phyloP scores from a whole-genome alignment of 2,888 invertebrate species.

The Silvanus unidentatus region DNA sequence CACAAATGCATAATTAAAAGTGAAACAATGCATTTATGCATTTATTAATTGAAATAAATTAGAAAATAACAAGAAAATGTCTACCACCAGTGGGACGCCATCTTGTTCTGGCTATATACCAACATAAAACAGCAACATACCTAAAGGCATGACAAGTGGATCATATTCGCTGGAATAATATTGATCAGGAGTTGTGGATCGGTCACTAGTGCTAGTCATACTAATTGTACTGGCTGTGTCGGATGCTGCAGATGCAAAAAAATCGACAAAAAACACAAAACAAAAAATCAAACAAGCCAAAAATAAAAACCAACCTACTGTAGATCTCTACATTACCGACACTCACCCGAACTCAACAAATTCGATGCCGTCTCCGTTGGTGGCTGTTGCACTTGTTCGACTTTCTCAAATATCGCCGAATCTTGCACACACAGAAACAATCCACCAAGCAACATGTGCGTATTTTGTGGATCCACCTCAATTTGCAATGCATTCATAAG shows the following conservation, averaged over 20 bases:
- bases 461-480: conserved; percentile 79
- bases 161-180: conserved; percentile 31
- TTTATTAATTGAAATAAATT: no score
- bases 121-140: conserved; percentile 38
- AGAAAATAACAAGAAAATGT: no score
- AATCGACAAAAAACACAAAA: not conserved
- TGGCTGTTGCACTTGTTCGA: conserved; percentile 57
- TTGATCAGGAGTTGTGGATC: conserved; percentile 37
- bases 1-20: conserved; percentile 34
- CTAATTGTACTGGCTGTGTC: conserved; percentile 47
- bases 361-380: conserved; percentile 53
- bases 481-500: conserved; percentile 77
- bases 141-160: conserved; percentile 44
- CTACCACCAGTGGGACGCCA: not conserved
- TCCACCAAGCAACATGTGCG: conserved; percentile 81
- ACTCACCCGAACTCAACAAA: conserved; percentile 64
- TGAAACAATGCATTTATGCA: not conserved
- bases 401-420: conserved; percentile 68
- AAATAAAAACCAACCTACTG: not conserved
- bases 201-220: conserved; percentile 45
- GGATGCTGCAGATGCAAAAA: conserved; percentile 34
- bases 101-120: not conserved
- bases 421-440: conserved; percentile 73
- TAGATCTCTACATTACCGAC: not conserved
- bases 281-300: conserved; percentile 1